Evolutionary conservation across 2,113 vertebrate genomes (phyloP).

Genomic region (Corythoichthys haematopterus): DNA sequence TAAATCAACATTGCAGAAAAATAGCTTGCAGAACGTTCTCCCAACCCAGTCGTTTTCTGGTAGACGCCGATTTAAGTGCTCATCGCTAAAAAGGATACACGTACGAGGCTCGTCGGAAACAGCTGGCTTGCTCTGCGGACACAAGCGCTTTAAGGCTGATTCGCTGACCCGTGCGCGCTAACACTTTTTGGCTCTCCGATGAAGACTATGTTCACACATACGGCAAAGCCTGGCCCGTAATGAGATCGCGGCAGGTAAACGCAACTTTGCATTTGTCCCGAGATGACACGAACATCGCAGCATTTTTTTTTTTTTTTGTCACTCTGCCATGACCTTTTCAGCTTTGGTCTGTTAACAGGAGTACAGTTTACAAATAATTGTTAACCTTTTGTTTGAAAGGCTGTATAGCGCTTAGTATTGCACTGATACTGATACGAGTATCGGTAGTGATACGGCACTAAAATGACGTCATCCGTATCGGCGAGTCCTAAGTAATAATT

Average conservation of each 20-base stretch:
- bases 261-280: background rate
- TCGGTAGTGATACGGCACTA: too few relatives aligned
- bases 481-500: too few relatives aligned
- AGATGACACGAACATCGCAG: background rate
- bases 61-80: constrained; percentile 67
- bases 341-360: constrained; percentile 11
- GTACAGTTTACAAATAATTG: background rate
- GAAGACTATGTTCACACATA: constrained; percentile 45
- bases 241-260: background rate
- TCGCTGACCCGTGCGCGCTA: constrained; percentile 40
- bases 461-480: too few relatives aligned
- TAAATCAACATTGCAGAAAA: constrained; percentile 32
- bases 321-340: background rate
- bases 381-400: background rate
- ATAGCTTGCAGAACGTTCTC: constrained; percentile 52
- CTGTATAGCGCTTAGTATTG: background rate
- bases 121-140: constrained; percentile 12
- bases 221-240: background rate
- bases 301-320: background rate
- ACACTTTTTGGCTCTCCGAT: constrained; percentile 45
- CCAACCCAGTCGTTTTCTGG: constrained; percentile 39
- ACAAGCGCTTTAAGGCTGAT: constrained; percentile 58
- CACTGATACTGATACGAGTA: too few relatives aligned
- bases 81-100: constrained; percentile 41
- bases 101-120: constrained; percentile 26